Evolutionary conservation across 2,888 invertebrate species (phyloP).

Genomic region (Luperina nickerlii): DNA sequence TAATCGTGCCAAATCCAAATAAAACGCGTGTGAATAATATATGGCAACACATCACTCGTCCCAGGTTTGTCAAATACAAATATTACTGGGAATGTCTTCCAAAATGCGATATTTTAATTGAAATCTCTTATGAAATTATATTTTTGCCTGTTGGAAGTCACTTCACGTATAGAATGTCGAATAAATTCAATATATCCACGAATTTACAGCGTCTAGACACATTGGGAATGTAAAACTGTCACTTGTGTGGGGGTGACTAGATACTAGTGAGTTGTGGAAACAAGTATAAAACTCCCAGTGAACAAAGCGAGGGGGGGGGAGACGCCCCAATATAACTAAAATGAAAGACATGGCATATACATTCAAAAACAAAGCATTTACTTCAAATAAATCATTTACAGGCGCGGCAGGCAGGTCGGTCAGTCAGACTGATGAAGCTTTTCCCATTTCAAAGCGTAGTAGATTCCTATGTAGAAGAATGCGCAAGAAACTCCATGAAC

Average conservation of each 20-base stretch:
- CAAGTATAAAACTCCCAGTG: neutral
- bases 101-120: conserved; percentile 45
- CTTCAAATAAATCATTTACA: neutral
- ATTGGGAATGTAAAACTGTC: conserved; percentile 57
- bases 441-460: neutral
- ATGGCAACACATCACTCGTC: conserved; percentile 23
- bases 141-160: conserved; percentile 45
- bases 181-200: conserved; percentile 64
- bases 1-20: conserved; percentile 46
- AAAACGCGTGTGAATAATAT: conserved; percentile 51
- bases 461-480: neutral
- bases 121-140: conserved; percentile 48
- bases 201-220: conserved; percentile 74
- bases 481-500: neutral
- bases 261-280: neutral
- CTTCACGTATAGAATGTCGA: conserved; percentile 39
- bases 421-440: neutral
- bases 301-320: no score
- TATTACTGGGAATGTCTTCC: conserved; percentile 29
- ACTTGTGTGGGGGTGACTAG: conserved; percentile 38
- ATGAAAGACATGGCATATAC: no score
- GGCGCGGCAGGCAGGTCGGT: no score
- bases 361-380: neutral
- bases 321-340: neutral
- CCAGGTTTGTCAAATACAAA: conserved; percentile 51